phyloP scores from a whole-genome alignment of 2,113 vertebrate species.

The Hyperoodon ampullatus region DNA sequence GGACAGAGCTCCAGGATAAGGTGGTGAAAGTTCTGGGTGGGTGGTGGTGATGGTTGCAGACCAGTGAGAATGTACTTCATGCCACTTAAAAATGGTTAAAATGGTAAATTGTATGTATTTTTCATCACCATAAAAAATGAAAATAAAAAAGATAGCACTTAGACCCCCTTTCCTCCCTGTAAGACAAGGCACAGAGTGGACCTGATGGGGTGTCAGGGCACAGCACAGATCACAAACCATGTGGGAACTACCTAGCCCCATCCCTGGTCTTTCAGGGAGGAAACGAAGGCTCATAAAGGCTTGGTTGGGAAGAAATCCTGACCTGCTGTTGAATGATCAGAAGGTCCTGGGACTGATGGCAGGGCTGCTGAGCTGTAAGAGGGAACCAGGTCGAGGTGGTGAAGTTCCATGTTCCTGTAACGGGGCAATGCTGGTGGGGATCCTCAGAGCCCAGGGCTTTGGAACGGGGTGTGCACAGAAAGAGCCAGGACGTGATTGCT shows the following conservation, averaged over 20 bases:
- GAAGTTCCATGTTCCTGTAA: fast-evolving
- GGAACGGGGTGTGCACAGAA: background rate
- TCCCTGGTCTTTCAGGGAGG: background rate
- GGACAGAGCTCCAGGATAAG: background rate
- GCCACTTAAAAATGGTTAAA: background rate
- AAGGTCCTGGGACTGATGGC: background rate
- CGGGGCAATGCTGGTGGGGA: background rate
- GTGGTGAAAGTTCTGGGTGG: background rate
- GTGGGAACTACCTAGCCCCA: background rate
- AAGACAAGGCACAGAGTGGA: background rate
- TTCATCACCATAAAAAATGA: background rate
- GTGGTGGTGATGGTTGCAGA: background rate
- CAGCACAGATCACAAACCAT: background rate
- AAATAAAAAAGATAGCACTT: background rate
- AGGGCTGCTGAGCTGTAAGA: background rate
- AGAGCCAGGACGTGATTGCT: background rate
- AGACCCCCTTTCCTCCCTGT: background rate
- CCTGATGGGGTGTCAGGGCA: background rate
- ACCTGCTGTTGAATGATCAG: background rate
- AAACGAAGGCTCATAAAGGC: background rate
- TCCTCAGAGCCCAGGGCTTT: background rate
- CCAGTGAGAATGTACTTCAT: background rate
- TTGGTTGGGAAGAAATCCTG: background rate
- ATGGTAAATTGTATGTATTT: background rate
- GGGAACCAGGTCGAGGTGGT: background rate